Evolutionary conservation across 1,140 invertebrate genomes (phyloP).

Genomic region (Drosophila kanapiae): DNA sequence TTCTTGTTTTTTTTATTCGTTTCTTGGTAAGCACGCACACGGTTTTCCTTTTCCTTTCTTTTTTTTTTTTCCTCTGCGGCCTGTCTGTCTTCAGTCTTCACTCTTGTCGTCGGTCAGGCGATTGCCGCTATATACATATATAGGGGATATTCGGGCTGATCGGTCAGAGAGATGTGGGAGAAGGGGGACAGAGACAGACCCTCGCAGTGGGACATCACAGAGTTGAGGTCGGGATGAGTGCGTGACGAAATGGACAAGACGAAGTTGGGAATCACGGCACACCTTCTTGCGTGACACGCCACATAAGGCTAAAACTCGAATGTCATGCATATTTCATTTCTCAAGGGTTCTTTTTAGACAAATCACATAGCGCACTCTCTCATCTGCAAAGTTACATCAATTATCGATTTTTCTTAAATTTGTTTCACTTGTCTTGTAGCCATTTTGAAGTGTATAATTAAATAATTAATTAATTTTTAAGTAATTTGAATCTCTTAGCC

Average conservation of each 20-base stretch:
- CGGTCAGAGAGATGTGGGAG: not conserved
- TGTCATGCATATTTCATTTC: slow-evolving; percentile 23
- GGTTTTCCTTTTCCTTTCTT: slow-evolving; percentile 19
- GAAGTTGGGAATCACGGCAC: slow-evolving; percentile 13
- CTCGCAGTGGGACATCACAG: slow-evolving; percentile 45
- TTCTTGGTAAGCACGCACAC: slow-evolving; percentile 74
- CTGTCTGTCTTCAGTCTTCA: slow-evolving; percentile 25
- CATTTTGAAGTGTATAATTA: too few species aligned
- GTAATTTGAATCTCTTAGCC: too few species aligned
- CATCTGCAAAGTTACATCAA: too few species aligned
- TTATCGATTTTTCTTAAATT: slow-evolving; percentile 9
- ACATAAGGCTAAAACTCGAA: slow-evolving; percentile 4
- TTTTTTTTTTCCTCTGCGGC: slow-evolving; percentile 1
- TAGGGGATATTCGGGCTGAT: slow-evolving; percentile 10
- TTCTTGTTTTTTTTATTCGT: slow-evolving; percentile 1
- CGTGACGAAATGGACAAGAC: slow-evolving; percentile 23
- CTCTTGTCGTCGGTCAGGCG: slow-evolving; percentile 45
- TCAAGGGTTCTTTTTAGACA: slow-evolving; percentile 10
- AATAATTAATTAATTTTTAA: too few species aligned
- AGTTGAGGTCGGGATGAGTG: slow-evolving; percentile 25
- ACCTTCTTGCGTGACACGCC: slow-evolving; percentile 32
- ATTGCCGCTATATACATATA: slow-evolving; percentile 14
- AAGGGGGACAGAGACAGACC: slow-evolving; percentile 13
- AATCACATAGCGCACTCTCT: slow-evolving; percentile 4
- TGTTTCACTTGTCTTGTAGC: not conserved